Percentiles rank a stretch among this genome's conserved stretches.
Conservation (phyloP, 2,797 vertebrate species). For the Sebastes matsubarae region DNA sequence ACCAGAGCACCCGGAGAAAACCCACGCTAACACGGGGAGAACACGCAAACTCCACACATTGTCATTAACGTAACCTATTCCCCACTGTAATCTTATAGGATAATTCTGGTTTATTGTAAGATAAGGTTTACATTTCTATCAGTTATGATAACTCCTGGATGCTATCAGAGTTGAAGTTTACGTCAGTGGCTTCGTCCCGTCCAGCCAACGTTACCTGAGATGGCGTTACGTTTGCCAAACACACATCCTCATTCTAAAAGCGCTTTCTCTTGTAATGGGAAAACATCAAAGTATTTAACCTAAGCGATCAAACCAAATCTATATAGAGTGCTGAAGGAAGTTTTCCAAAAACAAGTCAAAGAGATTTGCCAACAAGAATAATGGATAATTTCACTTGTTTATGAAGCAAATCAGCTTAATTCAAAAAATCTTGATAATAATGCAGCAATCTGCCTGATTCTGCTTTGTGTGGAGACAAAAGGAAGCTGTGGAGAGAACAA, state of each 20-base stretch:
- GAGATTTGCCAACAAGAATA: neutral
- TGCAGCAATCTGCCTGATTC: conserved; percentile 10
- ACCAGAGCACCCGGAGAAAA: too few species aligned
- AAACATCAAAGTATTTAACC: neutral
- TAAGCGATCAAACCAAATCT: neutral
- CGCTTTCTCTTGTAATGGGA: neutral
- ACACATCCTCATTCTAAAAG: neutral
- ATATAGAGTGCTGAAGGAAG: too few species aligned
- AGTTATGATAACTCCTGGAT: too few species aligned
- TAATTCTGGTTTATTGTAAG: neutral
- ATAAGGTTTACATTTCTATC: too few species aligned
- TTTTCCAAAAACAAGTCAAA: conserved; percentile 10
- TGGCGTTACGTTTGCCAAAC: neutral
- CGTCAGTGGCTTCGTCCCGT: neutral
- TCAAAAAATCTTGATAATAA: neutral
- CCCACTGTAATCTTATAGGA: neutral
- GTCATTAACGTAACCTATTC: neutral
- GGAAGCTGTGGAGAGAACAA: conserved; percentile 9
- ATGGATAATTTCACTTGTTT: conserved; percentile 21
- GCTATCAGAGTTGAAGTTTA: too few species aligned
- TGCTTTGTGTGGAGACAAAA: conserved; percentile 17
- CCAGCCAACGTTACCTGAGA: neutral
- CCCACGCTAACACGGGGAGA: too few species aligned
- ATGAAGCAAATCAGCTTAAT: conserved; percentile 2
- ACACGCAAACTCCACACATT: too few species aligned